These are phyloP conservation scores for Coecobrya sp. DNA, from an alignment of 2,888 invertebrate species.

Conservation along the genomic window DNA sequence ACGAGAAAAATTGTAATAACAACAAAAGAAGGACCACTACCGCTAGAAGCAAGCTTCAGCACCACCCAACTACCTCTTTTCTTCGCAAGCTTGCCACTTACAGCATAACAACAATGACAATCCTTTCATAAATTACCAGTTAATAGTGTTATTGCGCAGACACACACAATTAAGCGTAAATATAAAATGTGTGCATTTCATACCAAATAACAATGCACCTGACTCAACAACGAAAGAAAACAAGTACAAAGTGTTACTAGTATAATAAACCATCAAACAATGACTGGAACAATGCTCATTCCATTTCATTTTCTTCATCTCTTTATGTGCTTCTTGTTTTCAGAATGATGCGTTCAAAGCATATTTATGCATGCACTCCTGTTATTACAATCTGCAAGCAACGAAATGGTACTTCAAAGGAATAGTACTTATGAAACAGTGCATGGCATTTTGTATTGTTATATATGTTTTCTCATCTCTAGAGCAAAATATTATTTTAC, in stretches of 20 bases:
- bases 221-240: conserved; percentile 33
- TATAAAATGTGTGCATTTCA: conserved; percentile 14
- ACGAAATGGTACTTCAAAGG: conserved; percentile 19
- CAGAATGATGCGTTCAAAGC: not conserved
- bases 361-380: not conserved
- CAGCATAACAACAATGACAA: conserved; percentile 61
- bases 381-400: conserved; percentile 37
- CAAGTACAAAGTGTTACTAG: conserved; percentile 37
- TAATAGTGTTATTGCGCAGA: conserved; percentile 59
- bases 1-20: not conserved
- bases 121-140: conserved; percentile 76
- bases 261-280: conserved; percentile 70
- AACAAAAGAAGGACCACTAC: conserved; percentile 31
- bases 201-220: not conserved
- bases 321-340: not conserved
- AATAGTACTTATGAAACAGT: conserved; percentile 35
- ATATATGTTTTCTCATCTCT: conserved; percentile 28
- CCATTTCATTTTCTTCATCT: conserved; percentile 30
- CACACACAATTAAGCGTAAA: conserved; percentile 36
- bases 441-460: conserved; percentile 16
- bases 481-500: conserved; percentile 66
- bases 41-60: conserved; percentile 41
- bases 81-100: not conserved
- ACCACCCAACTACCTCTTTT: conserved; percentile 57
- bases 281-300: conserved; percentile 70